phyloP scores from a whole-genome alignment of 2,888 invertebrate genomes.

The Sarcophaga subvicina region DNA sequence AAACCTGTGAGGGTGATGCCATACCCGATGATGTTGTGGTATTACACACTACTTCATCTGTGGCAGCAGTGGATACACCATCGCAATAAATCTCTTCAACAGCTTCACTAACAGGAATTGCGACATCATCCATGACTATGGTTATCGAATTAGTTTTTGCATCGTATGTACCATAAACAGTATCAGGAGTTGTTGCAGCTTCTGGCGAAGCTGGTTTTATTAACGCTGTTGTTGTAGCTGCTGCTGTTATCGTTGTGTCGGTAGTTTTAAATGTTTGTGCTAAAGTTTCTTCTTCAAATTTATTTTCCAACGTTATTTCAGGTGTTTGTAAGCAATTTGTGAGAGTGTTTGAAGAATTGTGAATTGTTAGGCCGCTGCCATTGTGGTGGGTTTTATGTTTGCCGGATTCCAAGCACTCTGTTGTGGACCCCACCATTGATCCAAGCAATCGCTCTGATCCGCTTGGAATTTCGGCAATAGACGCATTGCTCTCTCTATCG shows the following conservation, averaged over 20 bases:
- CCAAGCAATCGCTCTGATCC: slow-evolving; percentile 82
- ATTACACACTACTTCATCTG: slow-evolving; percentile 76
- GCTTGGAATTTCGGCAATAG: slow-evolving; percentile 83
- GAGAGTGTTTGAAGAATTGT: slow-evolving; percentile 2
- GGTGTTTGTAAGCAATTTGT: slow-evolving; percentile 44
- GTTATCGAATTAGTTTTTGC: slow-evolving; percentile 89
- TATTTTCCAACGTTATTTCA: slow-evolving; percentile 52
- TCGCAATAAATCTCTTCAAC: slow-evolving; percentile 82
- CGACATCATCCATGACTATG: slow-evolving; percentile 86
- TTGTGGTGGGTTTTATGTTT: slow-evolving; percentile 81
- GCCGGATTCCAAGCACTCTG: slow-evolving; percentile 93
- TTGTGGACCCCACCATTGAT: slow-evolving; percentile 93
- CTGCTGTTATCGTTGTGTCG: slow-evolving; percentile 80
- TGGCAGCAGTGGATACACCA: slow-evolving; percentile 77
- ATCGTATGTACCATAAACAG: slow-evolving; percentile 88
- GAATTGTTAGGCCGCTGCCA: slow-evolving; percentile 80
- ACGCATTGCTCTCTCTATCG: slow-evolving; percentile 85
- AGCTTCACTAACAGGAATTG: slow-evolving; percentile 83
- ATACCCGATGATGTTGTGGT: slow-evolving; percentile 74
- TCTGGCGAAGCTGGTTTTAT: slow-evolving; percentile 37
- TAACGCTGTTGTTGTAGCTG: slow-evolving; percentile 69
- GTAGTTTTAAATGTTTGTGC: slow-evolving; percentile 76
- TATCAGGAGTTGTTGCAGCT: slow-evolving; percentile 81
- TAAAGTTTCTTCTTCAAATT: slow-evolving; percentile 36
- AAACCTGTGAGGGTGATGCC: slow-evolving; percentile 77